Conservation (phyloP, 2,797 vertebrate species). For the Otolemur crassicaudatus region DNA sequence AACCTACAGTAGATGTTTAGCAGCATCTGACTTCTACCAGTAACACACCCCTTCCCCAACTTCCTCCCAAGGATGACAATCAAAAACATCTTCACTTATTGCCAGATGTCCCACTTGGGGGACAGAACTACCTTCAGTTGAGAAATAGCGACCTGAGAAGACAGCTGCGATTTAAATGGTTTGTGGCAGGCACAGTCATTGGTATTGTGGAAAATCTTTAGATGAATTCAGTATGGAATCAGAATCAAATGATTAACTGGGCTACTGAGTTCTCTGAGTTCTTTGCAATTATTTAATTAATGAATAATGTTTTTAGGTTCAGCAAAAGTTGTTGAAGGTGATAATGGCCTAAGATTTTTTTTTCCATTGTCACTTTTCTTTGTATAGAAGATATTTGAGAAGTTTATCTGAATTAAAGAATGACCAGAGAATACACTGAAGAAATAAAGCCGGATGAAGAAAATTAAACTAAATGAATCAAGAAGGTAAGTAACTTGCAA, state of each 20-base stretch:
- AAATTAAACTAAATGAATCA: background rate
- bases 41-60: background rate
- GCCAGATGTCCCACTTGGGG: background rate
- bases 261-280: background rate
- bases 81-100: background rate
- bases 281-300: background rate
- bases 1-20: background rate
- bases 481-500: background rate
- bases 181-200: background rate
- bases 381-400: background rate
- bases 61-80: background rate
- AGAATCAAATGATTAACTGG: conserved; percentile 14
- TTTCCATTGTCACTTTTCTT: background rate
- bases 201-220: background rate
- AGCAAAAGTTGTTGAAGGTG: background rate
- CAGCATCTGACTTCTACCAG: background rate
- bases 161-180: background rate
- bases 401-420: background rate
- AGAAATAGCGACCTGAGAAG: background rate
- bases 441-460: background rate
- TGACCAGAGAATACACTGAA: background rate
- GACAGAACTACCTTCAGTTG: background rate
- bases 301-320: background rate
- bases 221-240: background rate
- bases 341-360: background rate